phyloP scores from a whole-genome alignment of 2,113 vertebrate genomes.

The Engraulis encrasicolus region DNA sequence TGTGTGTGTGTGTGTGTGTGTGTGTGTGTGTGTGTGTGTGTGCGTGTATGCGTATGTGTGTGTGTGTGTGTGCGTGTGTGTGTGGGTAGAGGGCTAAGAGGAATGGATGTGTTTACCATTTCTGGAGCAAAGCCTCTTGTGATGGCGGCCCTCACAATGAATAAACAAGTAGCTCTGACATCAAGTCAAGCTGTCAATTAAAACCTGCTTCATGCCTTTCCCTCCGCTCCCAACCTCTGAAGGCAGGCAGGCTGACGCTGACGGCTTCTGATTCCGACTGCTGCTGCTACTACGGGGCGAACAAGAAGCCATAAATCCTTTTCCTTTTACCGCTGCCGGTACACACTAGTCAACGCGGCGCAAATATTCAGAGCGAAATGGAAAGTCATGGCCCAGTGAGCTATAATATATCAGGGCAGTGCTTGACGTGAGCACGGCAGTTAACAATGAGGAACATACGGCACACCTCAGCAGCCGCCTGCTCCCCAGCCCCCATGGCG shows the following conservation, averaged over 20 bases:
- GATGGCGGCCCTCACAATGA: conserved; percentile 1
- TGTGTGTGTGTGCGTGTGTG: neutral
- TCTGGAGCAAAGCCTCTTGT: neutral
- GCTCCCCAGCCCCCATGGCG: neutral
- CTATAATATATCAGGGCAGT: neutral
- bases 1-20: too few species aligned
- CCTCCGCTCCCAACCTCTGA: too few species aligned
- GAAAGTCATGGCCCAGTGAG: conserved; percentile 1
- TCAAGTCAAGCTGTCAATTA: conserved; percentile 21
- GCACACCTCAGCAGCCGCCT: too few species aligned
- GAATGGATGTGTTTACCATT: too few species aligned
- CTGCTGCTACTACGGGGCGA: too few species aligned
- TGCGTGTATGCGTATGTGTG: neutral
- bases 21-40: too few species aligned
- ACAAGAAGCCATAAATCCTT: neutral
- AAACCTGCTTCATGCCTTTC: neutral
- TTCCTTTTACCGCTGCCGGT: neutral
- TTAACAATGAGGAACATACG: neutral
- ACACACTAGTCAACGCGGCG: too few species aligned
- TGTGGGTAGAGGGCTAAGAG: neutral
- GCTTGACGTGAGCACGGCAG: neutral
- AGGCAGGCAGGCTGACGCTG: neutral
- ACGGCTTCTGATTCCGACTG: neutral
- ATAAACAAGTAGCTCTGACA: conserved; percentile 18
- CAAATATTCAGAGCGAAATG: neutral